These are phyloP conservation scores for Limnodromus scolopaceus DNA, from an alignment of 2,797 vertebrate genomes.

Conservation along the genomic window DNA sequence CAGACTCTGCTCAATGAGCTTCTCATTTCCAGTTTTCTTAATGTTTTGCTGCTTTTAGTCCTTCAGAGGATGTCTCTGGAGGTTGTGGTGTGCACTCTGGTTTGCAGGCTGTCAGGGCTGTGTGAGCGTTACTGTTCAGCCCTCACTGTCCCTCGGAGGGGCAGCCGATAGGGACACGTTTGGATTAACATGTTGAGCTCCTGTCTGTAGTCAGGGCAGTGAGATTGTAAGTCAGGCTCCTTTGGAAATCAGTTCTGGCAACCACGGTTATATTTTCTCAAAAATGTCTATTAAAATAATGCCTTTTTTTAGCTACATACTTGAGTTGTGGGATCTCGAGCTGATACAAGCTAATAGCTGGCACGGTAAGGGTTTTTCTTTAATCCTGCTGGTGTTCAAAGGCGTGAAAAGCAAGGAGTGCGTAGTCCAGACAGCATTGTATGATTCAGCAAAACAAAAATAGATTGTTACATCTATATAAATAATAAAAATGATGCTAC, in stretches of 20 bases:
- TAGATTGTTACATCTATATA: background rate
- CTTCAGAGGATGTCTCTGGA: background rate
- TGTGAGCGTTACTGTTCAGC: background rate
- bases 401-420: background rate
- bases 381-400: background rate
- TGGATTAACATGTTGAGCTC: background rate
- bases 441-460: background rate
- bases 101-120: rapidly evolving
- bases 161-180: rapidly evolving
- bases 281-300: background rate
- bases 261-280: background rate
- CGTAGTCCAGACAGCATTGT: background rate
- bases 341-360: background rate
- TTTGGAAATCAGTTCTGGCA: background rate
- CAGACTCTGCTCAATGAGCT: background rate
- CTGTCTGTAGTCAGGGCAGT: background rate
- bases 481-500: background rate
- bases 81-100: background rate
- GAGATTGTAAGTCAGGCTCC: background rate
- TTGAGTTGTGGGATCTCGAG: background rate
- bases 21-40: background rate
- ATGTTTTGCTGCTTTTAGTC: background rate
- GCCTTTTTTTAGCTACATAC: background rate
- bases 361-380: background rate
- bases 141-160: rapidly evolving